Conservation (phyloP, 2,797 vertebrate genomes). For the Peromyscus nudipes region DNA sequence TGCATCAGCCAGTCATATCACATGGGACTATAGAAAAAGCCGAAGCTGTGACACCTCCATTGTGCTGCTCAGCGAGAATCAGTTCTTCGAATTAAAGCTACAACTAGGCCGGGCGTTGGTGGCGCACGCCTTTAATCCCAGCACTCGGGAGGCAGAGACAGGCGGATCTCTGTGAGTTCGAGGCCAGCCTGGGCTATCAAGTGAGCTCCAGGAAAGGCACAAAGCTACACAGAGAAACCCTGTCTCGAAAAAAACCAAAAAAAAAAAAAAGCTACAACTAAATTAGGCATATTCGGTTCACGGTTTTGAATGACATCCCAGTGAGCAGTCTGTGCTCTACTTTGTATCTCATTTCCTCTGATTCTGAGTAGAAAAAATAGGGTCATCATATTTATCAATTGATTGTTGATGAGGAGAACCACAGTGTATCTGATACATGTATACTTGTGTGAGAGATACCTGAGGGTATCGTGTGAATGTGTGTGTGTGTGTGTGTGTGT, state of each 20-base stretch:
- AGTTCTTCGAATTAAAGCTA: slow-evolving; percentile 76
- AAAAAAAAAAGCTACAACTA: slow-evolving; percentile 74
- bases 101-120: too few relatives aligned
- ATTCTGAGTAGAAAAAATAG: slow-evolving; percentile 78
- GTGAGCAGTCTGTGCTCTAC: slow-evolving; percentile 7
- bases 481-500: neutral
- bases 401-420: slow-evolving; percentile 55
- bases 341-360: slow-evolving; percentile 65
- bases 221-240: too few relatives aligned
- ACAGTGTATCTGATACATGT: neutral
- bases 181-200: too few relatives aligned
- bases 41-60: neutral
- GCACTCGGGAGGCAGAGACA: too few relatives aligned
- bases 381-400: slow-evolving; percentile 70
- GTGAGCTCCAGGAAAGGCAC: too few relatives aligned
- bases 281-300: slow-evolving; percentile 46
- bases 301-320: slow-evolving; percentile 59
- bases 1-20: slow-evolving; percentile 24
- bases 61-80: slow-evolving; percentile 56
- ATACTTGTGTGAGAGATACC: neutral
- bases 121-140: too few relatives aligned
- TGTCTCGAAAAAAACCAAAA: too few relatives aligned
- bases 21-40: slow-evolving; percentile 11
- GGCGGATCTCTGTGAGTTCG: too few relatives aligned
- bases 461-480: neutral